Evolutionary conservation across 2,888 invertebrate species (phyloP).

Genomic region (Dorcus hopei): DNA sequence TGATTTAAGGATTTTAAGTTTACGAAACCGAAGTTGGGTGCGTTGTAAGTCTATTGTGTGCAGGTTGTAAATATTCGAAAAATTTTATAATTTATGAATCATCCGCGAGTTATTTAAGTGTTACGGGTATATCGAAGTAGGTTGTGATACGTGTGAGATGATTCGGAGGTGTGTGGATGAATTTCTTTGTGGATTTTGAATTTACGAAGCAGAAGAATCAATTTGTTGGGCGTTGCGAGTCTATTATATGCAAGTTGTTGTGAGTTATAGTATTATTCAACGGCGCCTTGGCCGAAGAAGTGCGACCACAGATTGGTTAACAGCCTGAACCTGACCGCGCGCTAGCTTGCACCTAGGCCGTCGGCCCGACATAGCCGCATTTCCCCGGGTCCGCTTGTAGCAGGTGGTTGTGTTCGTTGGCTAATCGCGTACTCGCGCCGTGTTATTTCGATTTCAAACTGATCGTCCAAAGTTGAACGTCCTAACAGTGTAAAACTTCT

Average conservation of each 20-base stretch:
- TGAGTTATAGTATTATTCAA: slow-evolving; percentile 18
- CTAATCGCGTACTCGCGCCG: slow-evolving; percentile 11
- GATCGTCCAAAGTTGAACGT: slow-evolving; percentile 33
- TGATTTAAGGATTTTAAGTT: no score
- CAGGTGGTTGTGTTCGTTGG: slow-evolving; percentile 29
- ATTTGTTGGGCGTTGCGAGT: slow-evolving; percentile 13
- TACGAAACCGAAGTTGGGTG: no score
- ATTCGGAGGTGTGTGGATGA: no score
- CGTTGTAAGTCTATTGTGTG: no score
- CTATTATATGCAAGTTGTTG: slow-evolving; percentile 8
- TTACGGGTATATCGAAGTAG: no score
- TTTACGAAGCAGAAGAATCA: slow-evolving; percentile 9
- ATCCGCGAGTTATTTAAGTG: no score
- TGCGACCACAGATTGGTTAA: slow-evolving; percentile 21
- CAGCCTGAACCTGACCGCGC: slow-evolving; percentile 31
- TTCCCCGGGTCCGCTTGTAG: slow-evolving; percentile 28
- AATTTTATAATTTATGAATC: no score
- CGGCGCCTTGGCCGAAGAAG: slow-evolving; percentile 22
- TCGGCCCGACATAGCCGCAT: slow-evolving; percentile 28
- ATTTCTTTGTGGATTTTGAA: background rate
- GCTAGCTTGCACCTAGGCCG: slow-evolving; percentile 25
- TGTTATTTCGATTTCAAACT: slow-evolving; percentile 27
- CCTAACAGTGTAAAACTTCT: slow-evolving; percentile 28
- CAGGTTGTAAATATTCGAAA: no score
- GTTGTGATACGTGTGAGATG: no score